Evolutionary conservation across 2,888 invertebrate species (phyloP).

Genomic region (Acrocyrtus sp.): DNA sequence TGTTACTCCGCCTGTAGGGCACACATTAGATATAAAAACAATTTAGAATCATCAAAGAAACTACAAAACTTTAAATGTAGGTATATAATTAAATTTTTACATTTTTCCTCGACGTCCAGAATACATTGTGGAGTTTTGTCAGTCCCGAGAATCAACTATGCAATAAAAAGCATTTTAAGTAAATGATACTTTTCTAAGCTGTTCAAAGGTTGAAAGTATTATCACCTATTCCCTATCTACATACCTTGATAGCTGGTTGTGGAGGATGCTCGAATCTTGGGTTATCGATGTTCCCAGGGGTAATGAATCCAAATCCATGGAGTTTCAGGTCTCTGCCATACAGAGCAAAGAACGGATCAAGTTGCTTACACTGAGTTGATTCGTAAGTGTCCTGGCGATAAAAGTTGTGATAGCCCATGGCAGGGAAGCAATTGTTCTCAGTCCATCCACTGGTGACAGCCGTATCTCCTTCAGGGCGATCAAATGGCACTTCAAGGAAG

Average conservation of each 20-base stretch:
- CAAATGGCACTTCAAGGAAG: slow-evolving; percentile 25
- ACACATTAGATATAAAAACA: background rate
- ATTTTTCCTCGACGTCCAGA: slow-evolving; percentile 8
- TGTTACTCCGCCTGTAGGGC: slow-evolving; percentile 30
- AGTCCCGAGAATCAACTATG: slow-evolving; percentile 23
- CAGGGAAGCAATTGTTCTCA: slow-evolving; percentile 54
- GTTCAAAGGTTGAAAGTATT: too few relatives aligned
- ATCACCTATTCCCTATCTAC: too few relatives aligned
- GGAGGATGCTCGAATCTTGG: slow-evolving; percentile 54
- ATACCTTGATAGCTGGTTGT: slow-evolving; percentile 44
- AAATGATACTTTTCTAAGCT: too few relatives aligned
- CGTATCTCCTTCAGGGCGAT: slow-evolving; percentile 14
- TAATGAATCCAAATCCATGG: slow-evolving; percentile 56
- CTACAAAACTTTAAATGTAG: background rate
- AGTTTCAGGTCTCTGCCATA: slow-evolving; percentile 46
- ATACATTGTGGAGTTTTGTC: slow-evolving; percentile 26
- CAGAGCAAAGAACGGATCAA: slow-evolving; percentile 50
- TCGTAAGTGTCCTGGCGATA: slow-evolving; percentile 37
- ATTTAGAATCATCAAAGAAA: background rate
- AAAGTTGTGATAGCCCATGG: slow-evolving; percentile 59
- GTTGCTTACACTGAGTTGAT: slow-evolving; percentile 37
- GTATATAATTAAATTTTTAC: slow-evolving; percentile 2
- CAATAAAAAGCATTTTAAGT: too few relatives aligned
- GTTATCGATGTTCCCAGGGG: slow-evolving; percentile 41
- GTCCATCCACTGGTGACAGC: slow-evolving; percentile 50